Evolutionary conservation across 2,797 vertebrate genomes (phyloP), one percentile per base, ranked within the genome.

Genomic region (Spea hammondii): DNA sequence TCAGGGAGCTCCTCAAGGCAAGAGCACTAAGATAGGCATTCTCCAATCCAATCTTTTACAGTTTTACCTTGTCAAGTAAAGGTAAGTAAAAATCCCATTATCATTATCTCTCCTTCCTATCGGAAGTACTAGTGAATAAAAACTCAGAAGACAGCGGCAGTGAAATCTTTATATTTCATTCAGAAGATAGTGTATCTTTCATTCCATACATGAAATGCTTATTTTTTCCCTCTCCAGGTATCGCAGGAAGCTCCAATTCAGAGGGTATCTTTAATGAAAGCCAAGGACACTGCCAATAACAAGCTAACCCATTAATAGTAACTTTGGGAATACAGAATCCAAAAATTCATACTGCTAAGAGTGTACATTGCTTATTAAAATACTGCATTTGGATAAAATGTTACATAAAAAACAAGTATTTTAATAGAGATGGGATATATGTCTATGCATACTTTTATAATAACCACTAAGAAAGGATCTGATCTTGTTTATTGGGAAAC

Each of bases 61-160:
- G 84, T 89, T 89, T 88, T 82, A 88, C 85, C 85, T 88, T 89
- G 84, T 72, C 72, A 88, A 85, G 85, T 87, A 73, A 73, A 87
- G 82, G 81, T 79, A 89, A 83, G 82, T 64, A 87, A 83, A 92
- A 94, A 93, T 94, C 89, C 93, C 89, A 95, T 95, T 94, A 95
- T 89, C 87, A 89, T 93, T 95, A 95, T 95, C 93, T 89, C 85
- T 72, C 85, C 83, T 86, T 88, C 84, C 85, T 86, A 93, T 95
- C 92, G 82, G 87, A 85, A 88, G 85, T 84, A 83, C 84, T 4
- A 7, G 84, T 90, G 91, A 92, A 92, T 89, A 89, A 87, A 91
- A 91, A 91, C 88, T 83, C 87, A 84, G 88, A 88, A 89, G 88
- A 90, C 86, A 88, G 89, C 88, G 84, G 86, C 89, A 87, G 84